Evolutionary conservation across 2,113 vertebrate species (phyloP), one percentile per base, ranked within the genome.

Genomic region (Thunnus thynnus): DNA sequence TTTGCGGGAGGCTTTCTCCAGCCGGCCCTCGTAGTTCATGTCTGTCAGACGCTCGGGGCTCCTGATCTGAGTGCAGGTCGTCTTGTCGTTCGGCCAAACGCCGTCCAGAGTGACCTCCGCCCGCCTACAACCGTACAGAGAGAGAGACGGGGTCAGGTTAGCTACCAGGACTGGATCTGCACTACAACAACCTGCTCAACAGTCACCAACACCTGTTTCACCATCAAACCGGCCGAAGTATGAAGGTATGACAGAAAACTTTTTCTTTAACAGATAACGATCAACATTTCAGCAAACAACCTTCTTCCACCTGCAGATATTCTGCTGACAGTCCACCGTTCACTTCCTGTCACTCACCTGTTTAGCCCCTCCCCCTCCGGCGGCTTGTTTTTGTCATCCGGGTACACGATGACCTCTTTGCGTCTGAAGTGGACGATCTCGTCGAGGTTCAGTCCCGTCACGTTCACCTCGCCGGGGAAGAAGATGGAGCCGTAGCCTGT

Each of bases 71-170:
- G 92, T 92, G 44, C 98, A 96, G 0, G 96, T 96, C 0, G 96
- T 99, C 89, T 99, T 99, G 70, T 99, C 97, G 0, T 96, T 97
- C 0, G 98, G 98, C 98, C 98, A 99, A 58, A 99, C 98, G 0
- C 97, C 97, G 7, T 99, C 97, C 72, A 99, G 86, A 0, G 98
- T 99, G 30, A 99, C 98, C 90, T 99, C 98, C 0, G 98, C 98
- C 0, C 93, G 90, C 76, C 95, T 96, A 22, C 0, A 4, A 5
- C n/a, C 10, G 27, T 2, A 62, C 3, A 4, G 13, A 48, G 17
- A 8, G 20, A 36, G 32, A 7, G 7, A 36, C 32, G 6, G 32
- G 6, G 32, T 22, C 22, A 22, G 22, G 22, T 22, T 22, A 22
- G 22, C 22, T 22, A 22, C 22, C 1, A 22, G 22, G 1, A 22